Evolutionary conservation across 2,888 invertebrate genomes (phyloP), one percentile per base, ranked within the genome.

Genomic region (Brachyopa scutellaris): DNA sequence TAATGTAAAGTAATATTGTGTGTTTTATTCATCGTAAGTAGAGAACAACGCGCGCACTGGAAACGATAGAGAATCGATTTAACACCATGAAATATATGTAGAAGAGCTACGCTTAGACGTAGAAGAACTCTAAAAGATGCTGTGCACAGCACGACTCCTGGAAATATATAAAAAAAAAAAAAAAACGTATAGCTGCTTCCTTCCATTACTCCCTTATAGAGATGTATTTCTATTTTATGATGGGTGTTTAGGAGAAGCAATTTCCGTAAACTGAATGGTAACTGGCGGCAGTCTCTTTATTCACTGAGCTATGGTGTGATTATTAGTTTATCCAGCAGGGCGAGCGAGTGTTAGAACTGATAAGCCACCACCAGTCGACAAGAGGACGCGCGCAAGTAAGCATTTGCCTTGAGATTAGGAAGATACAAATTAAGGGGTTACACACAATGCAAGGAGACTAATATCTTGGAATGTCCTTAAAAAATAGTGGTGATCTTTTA

Each of bases 211-310:
- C 6, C 26, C 26, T 26, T 26, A 76, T 62, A 76, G 69, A 80
- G 76, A 76, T 76, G 80, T 80, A 76, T 76, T 59, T 59, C 64
- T 51, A 64, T 76, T 87, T 87, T 88, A 86, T 87, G 87, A 86
- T 87, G 87, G 86, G 84, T 86, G 85, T 88, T 88, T 86, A 88
- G 87, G 86, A 85, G 85, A 79, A 87, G 87, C 87, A 88, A 88
- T 89, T 88, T 89, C 87, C 88, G 78, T 85, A 84, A 85, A 86
- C 80, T 64, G 74, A 76, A 70, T 76, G 67, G 57, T 67, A 74
- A 67, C 79, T 74, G n/a, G n/a, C 61, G 23, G 11, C 31, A 17
- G 79, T 55, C 9, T 40, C 29, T 38, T 15, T 36, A 53, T 15
- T 51, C 57, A 36, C 59, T 66, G 73, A 73, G 49, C 67, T 74